These are phyloP conservation scores for Gallinago paraguaiae DNA, from an alignment of 2,113 vertebrate genomes.

Conservation along the genomic window DNA sequence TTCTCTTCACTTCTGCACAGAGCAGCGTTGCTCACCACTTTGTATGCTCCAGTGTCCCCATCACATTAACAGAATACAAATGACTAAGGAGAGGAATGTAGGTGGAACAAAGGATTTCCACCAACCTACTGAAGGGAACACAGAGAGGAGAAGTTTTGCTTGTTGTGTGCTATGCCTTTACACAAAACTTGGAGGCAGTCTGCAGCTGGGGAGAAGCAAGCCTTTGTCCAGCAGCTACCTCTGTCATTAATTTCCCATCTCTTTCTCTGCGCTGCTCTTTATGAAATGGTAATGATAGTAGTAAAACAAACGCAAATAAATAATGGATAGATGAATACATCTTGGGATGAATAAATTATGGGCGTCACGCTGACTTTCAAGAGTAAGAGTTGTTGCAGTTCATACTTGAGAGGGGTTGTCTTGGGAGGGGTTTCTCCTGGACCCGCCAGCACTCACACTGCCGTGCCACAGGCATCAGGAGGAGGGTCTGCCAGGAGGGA, in stretches of 20 bases:
- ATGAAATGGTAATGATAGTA: conserved; percentile 55
- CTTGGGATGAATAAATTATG: conserved; percentile 57
- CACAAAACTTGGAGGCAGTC: neutral
- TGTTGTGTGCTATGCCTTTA: neutral
- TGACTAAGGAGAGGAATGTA: neutral
- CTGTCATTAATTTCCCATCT: neutral
- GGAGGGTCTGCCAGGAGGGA: neutral
- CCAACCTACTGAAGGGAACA: neutral
- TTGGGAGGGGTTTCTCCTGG: neutral
- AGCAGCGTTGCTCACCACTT: neutral
- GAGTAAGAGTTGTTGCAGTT: conserved; percentile 14
- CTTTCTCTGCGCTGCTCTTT: neutral
- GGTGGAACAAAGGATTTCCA: neutral
- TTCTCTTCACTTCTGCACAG: neutral
- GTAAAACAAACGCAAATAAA: conserved; percentile 55
- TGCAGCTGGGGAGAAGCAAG: neutral
- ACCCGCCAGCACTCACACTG: neutral
- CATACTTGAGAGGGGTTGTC: neutral
- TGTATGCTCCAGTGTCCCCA: neutral
- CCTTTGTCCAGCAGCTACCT: neutral
- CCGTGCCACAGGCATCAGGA: neutral
- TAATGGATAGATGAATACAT: conserved; percentile 40
- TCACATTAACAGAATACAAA: neutral
- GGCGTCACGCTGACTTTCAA: neutral
- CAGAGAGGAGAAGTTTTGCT: neutral